A percentile compares a stretch with the other conserved stretches of the same genome.
Evolutionary conservation across 1,140 invertebrate species (phyloP).

Genomic region (Atta cephalotes): DNA sequence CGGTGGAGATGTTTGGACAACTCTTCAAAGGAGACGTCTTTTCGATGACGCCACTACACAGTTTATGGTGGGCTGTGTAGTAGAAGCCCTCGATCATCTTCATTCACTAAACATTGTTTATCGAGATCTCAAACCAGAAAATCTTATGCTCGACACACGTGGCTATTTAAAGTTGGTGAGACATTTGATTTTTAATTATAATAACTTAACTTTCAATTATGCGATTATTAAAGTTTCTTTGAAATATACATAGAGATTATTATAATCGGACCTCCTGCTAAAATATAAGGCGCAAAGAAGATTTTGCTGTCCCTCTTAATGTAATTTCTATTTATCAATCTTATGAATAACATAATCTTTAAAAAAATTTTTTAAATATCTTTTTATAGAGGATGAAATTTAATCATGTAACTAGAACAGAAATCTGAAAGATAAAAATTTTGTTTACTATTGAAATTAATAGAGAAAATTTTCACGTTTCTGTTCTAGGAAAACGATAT

Average conservation of each 20-base stretch:
- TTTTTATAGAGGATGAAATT: no score
- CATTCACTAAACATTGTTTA: conserved; percentile 96
- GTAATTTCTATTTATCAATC: no score
- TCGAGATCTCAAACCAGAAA: conserved; percentile 98
- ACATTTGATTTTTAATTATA: neutral
- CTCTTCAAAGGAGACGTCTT: conserved; percentile 91
- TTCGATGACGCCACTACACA: conserved; percentile 95
- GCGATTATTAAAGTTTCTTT: neutral
- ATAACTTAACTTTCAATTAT: neutral
- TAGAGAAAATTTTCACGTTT: no score
- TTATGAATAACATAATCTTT: no score
- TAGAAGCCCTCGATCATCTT: conserved; percentile 96
- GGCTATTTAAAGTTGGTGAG: conserved; percentile 97
- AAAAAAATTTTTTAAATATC: no score
- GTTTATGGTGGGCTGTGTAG: conserved; percentile 96
- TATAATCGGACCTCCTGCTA: neutral
- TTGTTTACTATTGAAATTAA: no score
- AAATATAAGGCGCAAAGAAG: no score
- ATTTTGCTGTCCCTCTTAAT: no score
- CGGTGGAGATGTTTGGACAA: conserved; percentile 99
- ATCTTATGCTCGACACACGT: conserved; percentile 93
- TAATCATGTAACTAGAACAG: no score
- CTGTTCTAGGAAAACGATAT: no score
- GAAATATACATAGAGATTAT: neutral
- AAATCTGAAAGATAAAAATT: no score